Evolutionary conservation across 1,140 invertebrate genomes (phyloP).

Genomic region (Drosophila busckii): DNA sequence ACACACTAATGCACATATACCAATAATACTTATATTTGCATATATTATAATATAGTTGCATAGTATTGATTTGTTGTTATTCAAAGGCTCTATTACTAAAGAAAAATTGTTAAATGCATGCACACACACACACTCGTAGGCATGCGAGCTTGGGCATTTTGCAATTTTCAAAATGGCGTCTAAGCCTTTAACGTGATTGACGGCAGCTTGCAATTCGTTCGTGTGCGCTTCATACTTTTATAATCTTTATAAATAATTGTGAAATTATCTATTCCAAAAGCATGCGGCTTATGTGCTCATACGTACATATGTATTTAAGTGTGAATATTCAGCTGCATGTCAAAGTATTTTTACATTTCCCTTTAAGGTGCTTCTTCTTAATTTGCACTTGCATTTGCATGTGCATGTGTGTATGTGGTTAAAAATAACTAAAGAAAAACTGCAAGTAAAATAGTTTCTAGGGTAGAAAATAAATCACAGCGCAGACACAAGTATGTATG

Average conservation of each 20-base stretch:
- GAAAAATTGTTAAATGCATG: too few relatives aligned
- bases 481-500: neutral
- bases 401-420: constrained; percentile 19
- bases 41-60: too few relatives aligned
- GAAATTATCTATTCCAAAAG: too few relatives aligned
- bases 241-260: too few relatives aligned
- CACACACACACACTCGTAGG: neutral
- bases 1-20: neutral
- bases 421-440: constrained; percentile 65
- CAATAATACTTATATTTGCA: constrained; percentile 3
- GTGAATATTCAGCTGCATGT: constrained; percentile 17
- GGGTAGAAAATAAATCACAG: constrained; percentile 70
- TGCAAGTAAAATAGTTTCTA: constrained; percentile 67
- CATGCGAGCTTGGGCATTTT: neutral
- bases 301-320: neutral
- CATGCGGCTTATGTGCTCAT: too few relatives aligned
- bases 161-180: constrained; percentile 58
- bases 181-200: neutral
- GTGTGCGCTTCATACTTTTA: too few relatives aligned
- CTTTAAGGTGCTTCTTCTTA: constrained; percentile 32
- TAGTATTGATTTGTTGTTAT: too few relatives aligned
- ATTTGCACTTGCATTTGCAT: constrained; percentile 34
- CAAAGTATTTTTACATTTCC: constrained; percentile 67
- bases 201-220: constrained; percentile 1
- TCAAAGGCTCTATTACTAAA: too few relatives aligned